phyloP scores from a whole-genome alignment of 2,797 vertebrate genomes.

The Sebastes kiyomatsui region DNA sequence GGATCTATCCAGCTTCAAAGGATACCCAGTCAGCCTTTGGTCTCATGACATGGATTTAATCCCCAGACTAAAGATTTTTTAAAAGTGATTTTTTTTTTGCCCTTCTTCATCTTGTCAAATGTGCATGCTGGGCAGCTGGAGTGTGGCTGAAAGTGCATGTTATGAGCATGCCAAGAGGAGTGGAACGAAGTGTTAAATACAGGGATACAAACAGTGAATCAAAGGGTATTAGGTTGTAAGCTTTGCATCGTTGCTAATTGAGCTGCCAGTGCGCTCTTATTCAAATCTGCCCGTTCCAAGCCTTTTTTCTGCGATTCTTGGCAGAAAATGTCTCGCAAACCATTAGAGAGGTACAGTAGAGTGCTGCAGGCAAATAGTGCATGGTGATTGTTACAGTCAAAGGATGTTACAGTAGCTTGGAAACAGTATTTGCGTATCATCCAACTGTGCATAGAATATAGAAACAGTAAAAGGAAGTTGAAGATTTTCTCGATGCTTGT shows the following conservation, averaged over 20 bases:
- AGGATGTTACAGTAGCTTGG: slow-evolving; percentile 28
- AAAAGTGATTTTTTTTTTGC: slow-evolving; percentile 28
- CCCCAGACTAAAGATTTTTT: slow-evolving; percentile 68
- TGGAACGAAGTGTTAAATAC: slow-evolving; percentile 49
- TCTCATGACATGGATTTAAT: slow-evolving; percentile 76
- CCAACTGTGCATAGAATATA: background rate
- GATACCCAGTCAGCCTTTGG: slow-evolving; percentile 61
- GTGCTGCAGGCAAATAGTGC: slow-evolving; percentile 22
- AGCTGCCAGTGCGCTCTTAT: slow-evolving; percentile 56
- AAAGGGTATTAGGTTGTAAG: slow-evolving; percentile 68
- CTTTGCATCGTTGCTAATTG: slow-evolving; percentile 66
- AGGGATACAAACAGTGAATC: slow-evolving; percentile 60
- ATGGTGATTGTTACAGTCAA: slow-evolving; percentile 23
- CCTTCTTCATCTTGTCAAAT: slow-evolving; percentile 52
- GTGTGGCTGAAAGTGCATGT: slow-evolving; percentile 49
- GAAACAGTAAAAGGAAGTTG: slow-evolving; percentile 8
- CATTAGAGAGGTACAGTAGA: slow-evolving; percentile 46
- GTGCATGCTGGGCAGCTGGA: slow-evolving; percentile 54
- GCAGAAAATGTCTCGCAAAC: slow-evolving; percentile 32
- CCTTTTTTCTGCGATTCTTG: slow-evolving; percentile 36
- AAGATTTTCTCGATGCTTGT: background rate
- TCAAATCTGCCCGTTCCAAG: slow-evolving; percentile 52
- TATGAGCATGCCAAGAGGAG: slow-evolving; percentile 50
- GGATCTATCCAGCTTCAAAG: slow-evolving; percentile 74
- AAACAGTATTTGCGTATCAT: slow-evolving; percentile 22